A percentile compares a stretch with the other conserved stretches of the same genome.
These are phyloP conservation scores for Barnardius zonarius DNA, from an alignment of 2,113 vertebrate genomes.

Conservation along the genomic window DNA sequence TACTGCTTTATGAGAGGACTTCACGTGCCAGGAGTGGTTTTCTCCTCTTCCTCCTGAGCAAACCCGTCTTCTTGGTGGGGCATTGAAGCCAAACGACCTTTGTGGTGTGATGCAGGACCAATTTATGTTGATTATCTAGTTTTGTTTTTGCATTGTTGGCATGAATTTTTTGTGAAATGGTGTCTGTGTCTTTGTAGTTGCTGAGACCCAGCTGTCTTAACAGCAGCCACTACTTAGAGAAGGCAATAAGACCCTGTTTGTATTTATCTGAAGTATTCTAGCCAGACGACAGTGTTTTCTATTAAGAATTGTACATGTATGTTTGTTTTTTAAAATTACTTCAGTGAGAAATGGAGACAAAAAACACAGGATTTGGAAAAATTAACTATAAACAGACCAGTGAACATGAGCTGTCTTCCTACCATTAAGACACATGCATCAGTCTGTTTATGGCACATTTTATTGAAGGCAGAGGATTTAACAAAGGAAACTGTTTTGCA, in stretches of 20 bases:
- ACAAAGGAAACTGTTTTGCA: slow-evolving; percentile 64
- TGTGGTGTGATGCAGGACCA: background rate
- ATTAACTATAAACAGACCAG: slow-evolving; percentile 63
- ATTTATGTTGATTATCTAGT: background rate
- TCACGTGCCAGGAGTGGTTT: fast-evolving
- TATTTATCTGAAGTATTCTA: slow-evolving; percentile 38
- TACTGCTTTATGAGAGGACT: background rate
- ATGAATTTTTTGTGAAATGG: background rate
- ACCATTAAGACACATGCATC: slow-evolving; percentile 63
- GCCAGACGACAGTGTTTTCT: slow-evolving; percentile 37
- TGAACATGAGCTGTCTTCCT: slow-evolving; percentile 66
- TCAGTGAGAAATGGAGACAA: slow-evolving; percentile 62
- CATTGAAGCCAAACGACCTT: fast-evolving
- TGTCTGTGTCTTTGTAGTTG: slow-evolving; percentile 19
- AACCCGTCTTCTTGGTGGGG: background rate
- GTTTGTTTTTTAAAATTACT: slow-evolving; percentile 63
- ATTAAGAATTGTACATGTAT: slow-evolving; percentile 58
- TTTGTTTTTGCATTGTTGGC: background rate
- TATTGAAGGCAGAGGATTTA: slow-evolving; percentile 65
- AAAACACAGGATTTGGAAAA: slow-evolving; percentile 64
- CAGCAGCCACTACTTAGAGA: background rate
- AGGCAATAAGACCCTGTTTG: background rate
- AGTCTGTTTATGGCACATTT: slow-evolving; percentile 67
- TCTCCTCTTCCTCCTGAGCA: background rate
- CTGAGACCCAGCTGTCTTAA: background rate